A percentile compares a stretch with the other conserved stretches of the same genome.
Evolutionary conservation across 2,888 invertebrate species (phyloP).

Genomic region (Trissolcus japonicus): DNA sequence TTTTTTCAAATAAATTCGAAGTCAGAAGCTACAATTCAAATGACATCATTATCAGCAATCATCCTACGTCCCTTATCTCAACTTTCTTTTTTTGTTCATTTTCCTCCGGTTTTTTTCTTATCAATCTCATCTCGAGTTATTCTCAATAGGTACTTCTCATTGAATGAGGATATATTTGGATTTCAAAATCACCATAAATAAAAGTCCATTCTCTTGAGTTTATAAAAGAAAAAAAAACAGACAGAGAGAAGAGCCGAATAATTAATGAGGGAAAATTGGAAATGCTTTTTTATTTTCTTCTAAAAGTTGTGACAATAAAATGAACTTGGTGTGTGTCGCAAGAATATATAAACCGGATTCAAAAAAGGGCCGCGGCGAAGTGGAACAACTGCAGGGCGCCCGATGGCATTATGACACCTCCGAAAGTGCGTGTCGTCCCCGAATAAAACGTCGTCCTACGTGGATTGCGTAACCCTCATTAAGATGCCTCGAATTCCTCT

Average conservation of each 20-base stretch:
- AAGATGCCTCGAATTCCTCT: constrained; percentile 29
- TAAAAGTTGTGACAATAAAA: too few species aligned
- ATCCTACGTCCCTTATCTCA: too few species aligned
- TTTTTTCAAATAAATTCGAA: too few species aligned
- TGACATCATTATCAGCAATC: too few species aligned
- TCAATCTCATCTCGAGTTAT: too few species aligned
- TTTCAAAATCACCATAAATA: too few species aligned
- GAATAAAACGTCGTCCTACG: constrained; percentile 20
- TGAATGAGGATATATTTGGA: too few species aligned
- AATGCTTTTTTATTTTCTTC: neutral
- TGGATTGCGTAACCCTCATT: constrained; percentile 39
- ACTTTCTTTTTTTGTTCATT: too few species aligned
- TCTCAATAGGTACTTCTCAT: too few species aligned
- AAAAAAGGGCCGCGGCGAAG: constrained; percentile 23
- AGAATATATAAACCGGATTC: constrained; percentile 25
- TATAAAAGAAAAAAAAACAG: neutral
- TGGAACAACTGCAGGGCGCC: constrained; percentile 27
- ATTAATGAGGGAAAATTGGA: constrained; percentile 12
- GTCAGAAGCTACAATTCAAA: too few species aligned
- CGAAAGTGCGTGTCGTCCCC: constrained; percentile 15
- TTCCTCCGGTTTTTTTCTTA: too few species aligned
- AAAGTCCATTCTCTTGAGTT: too few species aligned
- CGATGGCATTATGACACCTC: constrained; percentile 34
- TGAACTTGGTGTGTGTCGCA: constrained; percentile 12
- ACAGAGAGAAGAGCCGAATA: neutral